Evolutionary conservation across 2,797 vertebrate species (phyloP).

Genomic region (Artibeus jamaicensis): DNA sequence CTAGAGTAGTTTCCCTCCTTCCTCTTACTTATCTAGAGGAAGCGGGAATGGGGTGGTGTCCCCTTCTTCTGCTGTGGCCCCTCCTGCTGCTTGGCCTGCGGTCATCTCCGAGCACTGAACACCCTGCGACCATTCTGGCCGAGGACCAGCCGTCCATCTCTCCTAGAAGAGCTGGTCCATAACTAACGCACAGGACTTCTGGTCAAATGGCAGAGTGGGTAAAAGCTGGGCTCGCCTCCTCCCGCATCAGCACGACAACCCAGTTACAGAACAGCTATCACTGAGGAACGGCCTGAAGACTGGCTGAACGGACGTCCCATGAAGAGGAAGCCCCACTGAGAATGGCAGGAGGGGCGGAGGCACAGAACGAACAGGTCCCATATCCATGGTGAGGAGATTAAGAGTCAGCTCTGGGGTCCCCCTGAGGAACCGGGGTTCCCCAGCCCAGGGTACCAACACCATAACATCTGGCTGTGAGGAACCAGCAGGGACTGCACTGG

Average conservation of each 20-base stretch:
- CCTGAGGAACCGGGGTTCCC: background rate
- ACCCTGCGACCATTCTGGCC: background rate
- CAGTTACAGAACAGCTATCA: background rate
- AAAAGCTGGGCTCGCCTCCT: background rate
- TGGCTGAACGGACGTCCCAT: background rate
- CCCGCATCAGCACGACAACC: background rate
- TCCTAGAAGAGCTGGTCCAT: background rate
- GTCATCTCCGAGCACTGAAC: conserved; percentile 23
- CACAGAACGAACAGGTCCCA: background rate
- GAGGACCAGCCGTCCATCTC: background rate
- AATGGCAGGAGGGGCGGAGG: background rate
- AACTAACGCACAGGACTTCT: background rate
- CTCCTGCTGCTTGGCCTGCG: conserved; percentile 28
- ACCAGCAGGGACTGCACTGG: background rate
- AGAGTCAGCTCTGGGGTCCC: background rate
- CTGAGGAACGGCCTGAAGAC: background rate
- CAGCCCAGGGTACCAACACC: background rate
- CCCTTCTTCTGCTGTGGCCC: conserved; percentile 34
- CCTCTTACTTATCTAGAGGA: conserved; percentile 61
- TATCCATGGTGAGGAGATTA: background rate
- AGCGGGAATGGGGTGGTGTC: background rate
- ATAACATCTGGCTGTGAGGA: background rate
- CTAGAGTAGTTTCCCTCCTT: conserved; percentile 57
- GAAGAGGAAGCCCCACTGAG: background rate
- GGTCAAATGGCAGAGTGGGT: background rate